Conservation (phyloP, 2,797 vertebrate species). For the Spinus olivaceus region DNA sequence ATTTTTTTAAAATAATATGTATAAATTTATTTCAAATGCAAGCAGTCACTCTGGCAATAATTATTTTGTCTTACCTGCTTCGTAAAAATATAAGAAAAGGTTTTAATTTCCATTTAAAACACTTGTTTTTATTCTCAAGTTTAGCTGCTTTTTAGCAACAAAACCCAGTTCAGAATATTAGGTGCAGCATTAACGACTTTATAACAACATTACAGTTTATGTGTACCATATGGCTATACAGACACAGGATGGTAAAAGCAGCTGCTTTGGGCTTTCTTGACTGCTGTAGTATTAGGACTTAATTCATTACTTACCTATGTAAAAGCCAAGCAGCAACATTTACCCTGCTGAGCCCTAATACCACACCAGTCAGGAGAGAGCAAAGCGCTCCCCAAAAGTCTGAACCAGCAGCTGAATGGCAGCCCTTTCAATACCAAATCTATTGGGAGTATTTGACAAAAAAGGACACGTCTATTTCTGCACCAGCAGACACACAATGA, state of each 20-base stretch:
- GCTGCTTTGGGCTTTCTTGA: constrained; percentile 18
- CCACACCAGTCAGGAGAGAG: background rate
- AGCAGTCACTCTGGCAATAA: constrained; percentile 69
- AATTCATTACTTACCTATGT: background rate
- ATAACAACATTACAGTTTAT: background rate
- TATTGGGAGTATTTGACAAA: constrained; percentile 15
- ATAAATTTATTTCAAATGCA: constrained; percentile 79
- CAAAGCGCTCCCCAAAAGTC: background rate
- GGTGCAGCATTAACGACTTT: constrained; percentile 24
- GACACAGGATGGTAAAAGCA: constrained; percentile 1
- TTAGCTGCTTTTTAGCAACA: constrained; percentile 53
- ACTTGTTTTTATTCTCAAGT: constrained; percentile 57
- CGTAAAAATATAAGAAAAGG: constrained; percentile 47
- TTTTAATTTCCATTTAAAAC: constrained; percentile 66
- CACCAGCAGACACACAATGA: background rate
- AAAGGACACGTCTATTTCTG: constrained; percentile 28
- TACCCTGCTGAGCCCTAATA: constrained; percentile 23
- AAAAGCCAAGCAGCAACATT: constrained; percentile 7
- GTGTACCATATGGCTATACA: background rate
- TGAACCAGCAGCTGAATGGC: background rate
- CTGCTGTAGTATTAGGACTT: background rate
- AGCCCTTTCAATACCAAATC: background rate
- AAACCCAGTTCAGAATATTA: constrained; percentile 12
- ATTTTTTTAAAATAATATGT: constrained; percentile 74
- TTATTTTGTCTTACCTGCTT: constrained; percentile 74